phyloP scores from a whole-genome alignment of 2,888 invertebrate species.

The Ceraclea dissimilis region DNA sequence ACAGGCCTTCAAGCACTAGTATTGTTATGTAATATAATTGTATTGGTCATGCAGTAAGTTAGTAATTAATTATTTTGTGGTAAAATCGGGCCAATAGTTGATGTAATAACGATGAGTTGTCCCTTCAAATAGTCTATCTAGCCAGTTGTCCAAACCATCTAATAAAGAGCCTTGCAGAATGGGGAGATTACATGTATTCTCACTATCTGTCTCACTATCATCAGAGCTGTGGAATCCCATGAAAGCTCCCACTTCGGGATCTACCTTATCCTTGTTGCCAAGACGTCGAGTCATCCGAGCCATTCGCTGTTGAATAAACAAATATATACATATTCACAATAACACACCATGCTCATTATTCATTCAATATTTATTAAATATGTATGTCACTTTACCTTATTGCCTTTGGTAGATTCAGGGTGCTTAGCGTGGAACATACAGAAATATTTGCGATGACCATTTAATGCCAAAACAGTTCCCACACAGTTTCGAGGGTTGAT shows the following conservation, averaged over 20 bases:
- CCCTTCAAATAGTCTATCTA: conserved; percentile 95
- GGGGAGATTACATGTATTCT: conserved; percentile 36
- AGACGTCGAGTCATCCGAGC: conserved; percentile 59
- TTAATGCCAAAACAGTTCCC: conserved; percentile 91
- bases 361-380: too few relatives aligned
- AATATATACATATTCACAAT: too few relatives aligned
- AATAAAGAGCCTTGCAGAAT: conserved; percentile 53
- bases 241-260: conserved; percentile 78
- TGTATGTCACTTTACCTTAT: conserved; percentile 46
- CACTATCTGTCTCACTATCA: conserved; percentile 54
- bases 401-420: conserved; percentile 65
- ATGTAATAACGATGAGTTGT: conserved; percentile 91
- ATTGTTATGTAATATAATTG: too few relatives aligned
- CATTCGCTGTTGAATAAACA: conserved; percentile 49
- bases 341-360: too few relatives aligned
- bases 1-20: too few relatives aligned
- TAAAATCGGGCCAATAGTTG: conserved; percentile 98
- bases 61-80: conserved; percentile 69
- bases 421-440: conserved; percentile 98
- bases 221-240: conserved; percentile 72
- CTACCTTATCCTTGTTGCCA: conserved; percentile 41
- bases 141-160: conserved; percentile 91
- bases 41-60: too few relatives aligned
- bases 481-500: conserved; percentile 96
- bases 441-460: conserved; percentile 96